Conservation (phyloP, 2,797 vertebrate species). For the Clarias fuscus region DNA sequence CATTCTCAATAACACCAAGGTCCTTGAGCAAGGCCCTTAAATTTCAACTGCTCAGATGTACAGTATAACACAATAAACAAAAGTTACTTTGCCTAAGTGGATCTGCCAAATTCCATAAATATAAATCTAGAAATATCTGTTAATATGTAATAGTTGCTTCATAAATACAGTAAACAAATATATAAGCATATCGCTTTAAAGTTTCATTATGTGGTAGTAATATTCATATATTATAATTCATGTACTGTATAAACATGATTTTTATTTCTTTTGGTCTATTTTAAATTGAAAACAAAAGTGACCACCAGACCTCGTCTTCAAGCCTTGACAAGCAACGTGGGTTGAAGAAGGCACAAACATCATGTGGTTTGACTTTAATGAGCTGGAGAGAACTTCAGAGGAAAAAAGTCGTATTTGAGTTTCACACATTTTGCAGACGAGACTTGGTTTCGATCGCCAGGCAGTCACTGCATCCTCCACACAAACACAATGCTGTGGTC, state of each 20-base stretch:
- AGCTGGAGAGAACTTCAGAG: neutral
- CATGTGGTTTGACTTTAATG: neutral
- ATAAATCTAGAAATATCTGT: too few relatives aligned
- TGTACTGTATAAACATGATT: neutral
- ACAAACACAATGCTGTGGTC: neutral
- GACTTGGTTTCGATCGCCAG: neutral
- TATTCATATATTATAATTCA: too few relatives aligned
- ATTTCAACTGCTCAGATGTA: too few relatives aligned
- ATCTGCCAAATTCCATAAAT: too few relatives aligned
- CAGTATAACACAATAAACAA: too few relatives aligned
- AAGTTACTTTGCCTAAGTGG: too few relatives aligned
- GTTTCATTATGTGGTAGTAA: too few relatives aligned
- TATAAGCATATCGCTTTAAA: too few relatives aligned
- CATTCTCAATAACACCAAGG: too few relatives aligned
- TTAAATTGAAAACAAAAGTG: neutral
- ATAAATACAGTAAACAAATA: too few relatives aligned
- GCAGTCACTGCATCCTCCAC: neutral
- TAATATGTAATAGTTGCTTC: too few relatives aligned
- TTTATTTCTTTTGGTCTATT: neutral
- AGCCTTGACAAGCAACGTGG: neutral
- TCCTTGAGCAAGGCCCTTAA: too few relatives aligned
- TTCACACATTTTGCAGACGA: neutral
- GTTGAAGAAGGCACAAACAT: neutral
- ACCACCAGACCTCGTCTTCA: neutral
- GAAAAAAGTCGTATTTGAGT: neutral